Base-by-base conservation (phyloP, 2,797 vertebrate genomes). In the Telmatherina bonti region DNA sequence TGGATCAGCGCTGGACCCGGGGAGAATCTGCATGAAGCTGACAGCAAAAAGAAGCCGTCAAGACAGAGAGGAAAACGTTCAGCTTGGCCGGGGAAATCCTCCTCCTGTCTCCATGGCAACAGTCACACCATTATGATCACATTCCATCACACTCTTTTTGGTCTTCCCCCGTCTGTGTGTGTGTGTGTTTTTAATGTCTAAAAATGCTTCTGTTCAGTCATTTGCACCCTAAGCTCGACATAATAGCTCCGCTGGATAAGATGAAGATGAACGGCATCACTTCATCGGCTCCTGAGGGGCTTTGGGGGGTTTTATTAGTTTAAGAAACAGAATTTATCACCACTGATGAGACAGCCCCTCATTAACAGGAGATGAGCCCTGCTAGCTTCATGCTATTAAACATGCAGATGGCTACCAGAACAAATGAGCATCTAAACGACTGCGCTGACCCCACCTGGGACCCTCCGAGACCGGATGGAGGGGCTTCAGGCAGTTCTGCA, bases 71-170 rank as follows among this genome's bases (percentile, higher is more conserved):
- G 66, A 26, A 70, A 78, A 54, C 57, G 72, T 72, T 79, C 12
- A 2, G 16, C 62, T 72, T 43, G 70, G 70, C 64, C 30, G 81
- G 91, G 85, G 81, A 33, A 89, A 79, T 83, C 88, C 88, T 88
- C 59, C 57, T 74, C 47, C 53, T 29, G 86, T 92, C 62, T 85
- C 89, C 87, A 91, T 88, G 36, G 86, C 84, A 89, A 91, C 89
- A 0, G 79, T 86, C 85, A 77, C 62, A 76, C 83, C 47, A 29
- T 66, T 68, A 76, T 77, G 80, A 81, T 65, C 78, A 67, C 75
- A 81, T 84, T 81, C 70, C 74, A 82, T 84, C 82, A 75, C 77
- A 76, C 33, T 73, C n/a, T 8, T 51, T 33, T 70, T 30, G n/a
- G n/a, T n/a, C n/a, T n/a, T n/a, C n/a, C n/a, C n/a, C n/a, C n/a